These are phyloP conservation scores for Rachycentron canadum DNA, from an alignment of 2,797 vertebrate genomes.

Conservation along the genomic window DNA sequence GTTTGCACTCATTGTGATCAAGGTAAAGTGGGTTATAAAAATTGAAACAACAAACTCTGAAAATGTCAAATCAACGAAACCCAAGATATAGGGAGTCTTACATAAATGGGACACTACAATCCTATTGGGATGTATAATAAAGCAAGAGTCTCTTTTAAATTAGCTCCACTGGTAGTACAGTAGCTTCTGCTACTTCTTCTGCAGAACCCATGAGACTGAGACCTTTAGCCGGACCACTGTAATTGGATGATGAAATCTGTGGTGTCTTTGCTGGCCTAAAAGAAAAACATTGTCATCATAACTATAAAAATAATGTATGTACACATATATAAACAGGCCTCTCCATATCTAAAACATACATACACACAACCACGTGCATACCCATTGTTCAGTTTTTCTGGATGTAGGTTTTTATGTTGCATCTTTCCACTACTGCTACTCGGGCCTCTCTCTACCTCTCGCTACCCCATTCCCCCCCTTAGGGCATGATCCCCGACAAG, in stretches of 20 bases:
- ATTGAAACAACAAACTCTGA: background rate
- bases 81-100: background rate
- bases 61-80: conserved; percentile 10
- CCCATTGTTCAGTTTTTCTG: background rate
- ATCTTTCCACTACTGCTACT: background rate
- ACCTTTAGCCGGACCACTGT: conserved; percentile 38
- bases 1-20: background rate
- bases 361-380: background rate
- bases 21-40: background rate
- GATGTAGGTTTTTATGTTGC: background rate
- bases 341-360: background rate
- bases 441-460: background rate
- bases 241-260: conserved; percentile 43
- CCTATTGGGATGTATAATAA: conserved; percentile 16
- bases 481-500: background rate
- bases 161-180: conserved; percentile 42
- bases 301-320: conserved; percentile 9
- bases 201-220: conserved; percentile 18
- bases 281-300: conserved; percentile 25
- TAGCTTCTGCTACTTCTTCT: conserved; percentile 32
- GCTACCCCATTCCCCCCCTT: background rate
- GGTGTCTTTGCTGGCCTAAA: background rate
- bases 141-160: conserved; percentile 42
- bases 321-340: background rate
- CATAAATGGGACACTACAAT: conserved; percentile 5